phyloP scores from a whole-genome alignment of 2,797 vertebrate genomes.

The Eremophila alpestris region DNA sequence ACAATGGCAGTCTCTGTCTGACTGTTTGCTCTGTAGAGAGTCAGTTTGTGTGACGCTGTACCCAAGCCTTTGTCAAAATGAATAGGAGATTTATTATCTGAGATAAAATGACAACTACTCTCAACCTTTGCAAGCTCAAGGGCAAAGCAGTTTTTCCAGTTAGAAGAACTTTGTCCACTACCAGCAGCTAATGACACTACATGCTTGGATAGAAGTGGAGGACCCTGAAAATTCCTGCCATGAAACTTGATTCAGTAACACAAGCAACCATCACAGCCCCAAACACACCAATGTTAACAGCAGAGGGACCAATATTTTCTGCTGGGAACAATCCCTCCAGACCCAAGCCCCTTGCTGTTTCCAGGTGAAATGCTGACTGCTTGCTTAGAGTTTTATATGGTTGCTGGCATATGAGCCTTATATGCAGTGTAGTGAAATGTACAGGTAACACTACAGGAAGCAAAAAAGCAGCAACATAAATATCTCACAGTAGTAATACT shows the following conservation, averaged over 20 bases:
- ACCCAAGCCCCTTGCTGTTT: not conserved
- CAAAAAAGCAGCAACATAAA: not conserved
- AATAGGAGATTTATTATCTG: conserved; percentile 41
- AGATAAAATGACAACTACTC: conserved; percentile 10
- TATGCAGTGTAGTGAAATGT: not conserved
- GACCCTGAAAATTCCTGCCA: not conserved
- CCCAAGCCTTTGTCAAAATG: conserved; percentile 35
- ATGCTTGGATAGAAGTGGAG: not conserved
- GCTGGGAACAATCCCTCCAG: not conserved
- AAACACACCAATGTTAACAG: not conserved
- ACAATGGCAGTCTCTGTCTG: conserved; percentile 56
- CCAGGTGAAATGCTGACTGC: not conserved
- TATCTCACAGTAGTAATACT: not conserved
- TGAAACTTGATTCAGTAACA: not conserved
- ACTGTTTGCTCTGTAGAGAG: conserved; percentile 40
- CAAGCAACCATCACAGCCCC: not conserved
- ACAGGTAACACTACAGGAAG: not conserved
- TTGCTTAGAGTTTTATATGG: not conserved
- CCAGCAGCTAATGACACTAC: not conserved
- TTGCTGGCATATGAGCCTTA: not conserved
- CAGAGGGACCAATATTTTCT: not conserved
- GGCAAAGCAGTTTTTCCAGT: conserved; percentile 45
- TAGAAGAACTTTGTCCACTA: not conserved
- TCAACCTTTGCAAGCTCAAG: conserved; percentile 30
- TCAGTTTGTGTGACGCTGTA: conserved; percentile 40